Base-by-base conservation (phyloP, 2,888 invertebrate species). In the Anaspis maculata region DNA sequence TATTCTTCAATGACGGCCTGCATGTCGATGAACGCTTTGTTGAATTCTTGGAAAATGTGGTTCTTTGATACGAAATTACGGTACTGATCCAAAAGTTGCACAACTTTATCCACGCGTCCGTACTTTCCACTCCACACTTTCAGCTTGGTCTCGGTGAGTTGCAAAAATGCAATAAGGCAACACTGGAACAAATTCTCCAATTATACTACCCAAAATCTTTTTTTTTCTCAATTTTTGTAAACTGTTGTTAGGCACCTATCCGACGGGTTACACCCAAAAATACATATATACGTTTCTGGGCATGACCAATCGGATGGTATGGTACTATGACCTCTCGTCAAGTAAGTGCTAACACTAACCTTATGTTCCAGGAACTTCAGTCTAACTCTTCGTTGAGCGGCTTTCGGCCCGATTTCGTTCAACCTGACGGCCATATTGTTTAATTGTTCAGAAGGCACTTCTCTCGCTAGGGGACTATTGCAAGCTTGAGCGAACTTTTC, bases 11-110 rank as follows among this genome's bases (percentile, higher is more conserved):
- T 83, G 22, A 91, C 90, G 62, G 88, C 86, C 64, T 89, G 88
- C 77, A 92, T 90, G 60, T 91, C 91, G 34, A 85, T 73, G 57
- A 83, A 90, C 21, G 91, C 91, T 68, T 88, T 84, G 59, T 89
- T 88, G 59, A 91, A 91, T 67, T 91, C 91, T 67, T 90, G 89
- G 73, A 91, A 91, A 54, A 91, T 88, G 67, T 87, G 82, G 66
- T 90, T 89, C 52, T 83, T 79, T n/a, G 88, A 87, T 23, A 91
- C 89, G 63, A 91, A 91, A 69, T 88, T 89, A 54, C 85, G 78
- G 58, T 91, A 91, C 60, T 91, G 89, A 48, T 89, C 87, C 61
- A 91, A 65, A 61, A 89, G 77, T 59, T 82, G 82, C 58, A 80
- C 76, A 13, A 88, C 89, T 63, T 83, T 80, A 41, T 88, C 85